Percentiles rank a stretch among this genome's conserved stretches.
phyloP scores from a whole-genome alignment of 2,797 vertebrate species.

The Numenius phaeopus region DNA sequence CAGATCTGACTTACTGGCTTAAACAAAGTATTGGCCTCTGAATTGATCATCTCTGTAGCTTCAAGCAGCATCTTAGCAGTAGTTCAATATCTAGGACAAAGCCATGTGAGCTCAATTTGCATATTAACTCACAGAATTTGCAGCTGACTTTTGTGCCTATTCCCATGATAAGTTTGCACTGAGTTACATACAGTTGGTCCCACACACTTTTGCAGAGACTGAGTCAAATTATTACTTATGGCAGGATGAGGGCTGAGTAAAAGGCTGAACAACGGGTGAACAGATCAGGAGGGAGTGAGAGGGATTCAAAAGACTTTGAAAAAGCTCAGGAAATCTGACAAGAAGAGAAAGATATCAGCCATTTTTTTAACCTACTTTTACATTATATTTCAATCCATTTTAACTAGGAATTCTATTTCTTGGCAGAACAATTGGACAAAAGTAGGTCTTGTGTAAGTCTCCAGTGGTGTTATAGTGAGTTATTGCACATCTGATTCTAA shows the following conservation, averaged over 20 bases:
- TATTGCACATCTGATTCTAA: constrained; percentile 40
- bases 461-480: not conserved
- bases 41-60: not conserved
- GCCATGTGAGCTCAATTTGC: not conserved
- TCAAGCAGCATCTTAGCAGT: not conserved
- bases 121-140: not conserved
- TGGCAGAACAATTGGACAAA: constrained; percentile 43
- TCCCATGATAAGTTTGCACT: not conserved
- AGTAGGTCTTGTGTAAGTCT: constrained; percentile 31
- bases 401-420: constrained; percentile 30
- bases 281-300: not conserved
- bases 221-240: not conserved
- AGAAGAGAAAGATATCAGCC: not conserved
- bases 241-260: not conserved
- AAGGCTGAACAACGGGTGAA: not conserved
- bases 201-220: not conserved
- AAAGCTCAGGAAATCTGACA: constrained; percentile 26
- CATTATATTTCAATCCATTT: constrained; percentile 35
- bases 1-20: not conserved
- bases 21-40: not conserved
- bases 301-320: constrained; percentile 3
- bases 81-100: not conserved
- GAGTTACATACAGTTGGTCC: not conserved
- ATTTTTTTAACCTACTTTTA: constrained; percentile 45
- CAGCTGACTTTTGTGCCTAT: not conserved